Base-by-base conservation (phyloP, 2,797 vertebrate species). In the Sebastes iracundus region DNA sequence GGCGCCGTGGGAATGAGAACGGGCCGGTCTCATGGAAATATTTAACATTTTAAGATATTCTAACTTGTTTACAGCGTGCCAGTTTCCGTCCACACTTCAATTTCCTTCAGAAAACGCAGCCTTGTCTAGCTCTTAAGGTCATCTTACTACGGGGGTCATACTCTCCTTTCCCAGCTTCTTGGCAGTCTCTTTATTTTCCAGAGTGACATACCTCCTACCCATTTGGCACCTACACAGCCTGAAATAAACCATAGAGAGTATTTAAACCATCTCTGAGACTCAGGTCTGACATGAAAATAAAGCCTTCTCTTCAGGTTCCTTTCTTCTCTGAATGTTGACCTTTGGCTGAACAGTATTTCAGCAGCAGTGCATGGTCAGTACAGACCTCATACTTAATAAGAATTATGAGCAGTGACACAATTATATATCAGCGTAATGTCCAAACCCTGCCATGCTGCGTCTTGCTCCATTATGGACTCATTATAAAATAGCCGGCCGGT, bases 381-480 rank as follows among this genome's bases (percentile, higher is more conserved):
- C 27, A 83, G 65, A 79, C 73, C 65, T 93, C 76, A 67, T 79
- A 72, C 38, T 87, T 73, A 81, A 73, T 80, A 80, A 79, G 87
- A 92, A 84, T 83, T 86, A 88, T 90, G 83, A 82, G 60, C 78
- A 77, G 86, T 75, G 87, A 90, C 79, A 83, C 69, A 75, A 75
- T 85, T 71, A 80, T 71, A 79, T 61, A 80, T 82, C 63, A 38
- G 18, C 25, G 25, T 77, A 75, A 84, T 68, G 77, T 84, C 80
- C 64, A 38, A 81, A 74, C 28, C 64, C 33, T 75, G 61, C 76
- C 75, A 78, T 59, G 68, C 68, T 71, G 49, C 25, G 64, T 75
- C 71, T 70, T 49, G 46, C 63, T 60, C 70, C 63, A 88, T 91
- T 84, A 86, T 49, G 76, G 77, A 42, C 81, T 88, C 84, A 73